These are phyloP conservation scores for Turritopsis dohrnii DNA, from an alignment of 30 jellyfish, hydroid and myxozoan species.

Conservation along the genomic window DNA sequence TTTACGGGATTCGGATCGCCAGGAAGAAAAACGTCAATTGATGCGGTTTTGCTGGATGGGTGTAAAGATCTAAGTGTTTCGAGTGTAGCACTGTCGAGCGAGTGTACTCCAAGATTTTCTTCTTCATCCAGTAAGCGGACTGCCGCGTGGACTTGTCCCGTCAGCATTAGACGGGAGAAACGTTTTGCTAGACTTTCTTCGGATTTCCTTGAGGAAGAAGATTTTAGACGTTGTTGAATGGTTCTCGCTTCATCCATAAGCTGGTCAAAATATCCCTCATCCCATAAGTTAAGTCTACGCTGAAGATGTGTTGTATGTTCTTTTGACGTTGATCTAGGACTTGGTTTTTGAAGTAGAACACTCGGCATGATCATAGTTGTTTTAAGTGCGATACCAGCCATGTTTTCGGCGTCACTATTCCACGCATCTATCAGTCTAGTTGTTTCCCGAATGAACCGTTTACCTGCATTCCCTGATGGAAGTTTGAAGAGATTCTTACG, in stretches of 20 bases:
- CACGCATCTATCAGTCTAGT: too few relatives aligned
- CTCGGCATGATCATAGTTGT: too few relatives aligned
- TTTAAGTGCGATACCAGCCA: too few relatives aligned
- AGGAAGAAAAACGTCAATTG: not conserved
- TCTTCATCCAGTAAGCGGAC: not conserved
- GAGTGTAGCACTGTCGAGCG: not conserved
- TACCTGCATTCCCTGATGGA: too few relatives aligned
- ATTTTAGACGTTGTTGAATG: not conserved
- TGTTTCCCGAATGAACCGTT: too few relatives aligned
- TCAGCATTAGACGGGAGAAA: not conserved
- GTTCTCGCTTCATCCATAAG: not conserved
- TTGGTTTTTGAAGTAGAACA: not conserved
- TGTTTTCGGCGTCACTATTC: too few relatives aligned
- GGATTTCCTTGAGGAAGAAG: not conserved
- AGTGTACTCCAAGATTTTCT: not conserved
- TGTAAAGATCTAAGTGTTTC: not conserved
- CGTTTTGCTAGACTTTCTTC: not conserved
- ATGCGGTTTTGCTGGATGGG: not conserved
- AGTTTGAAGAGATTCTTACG: too few relatives aligned
- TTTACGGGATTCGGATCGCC: not conserved
- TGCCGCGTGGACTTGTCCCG: not conserved
- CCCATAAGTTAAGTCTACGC: not conserved
- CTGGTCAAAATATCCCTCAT: not conserved
- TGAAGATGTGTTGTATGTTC: not conserved
- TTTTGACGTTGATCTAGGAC: not conserved